Conservation (phyloP, 2,113 vertebrate genomes). For the Perccottus glenii region DNA sequence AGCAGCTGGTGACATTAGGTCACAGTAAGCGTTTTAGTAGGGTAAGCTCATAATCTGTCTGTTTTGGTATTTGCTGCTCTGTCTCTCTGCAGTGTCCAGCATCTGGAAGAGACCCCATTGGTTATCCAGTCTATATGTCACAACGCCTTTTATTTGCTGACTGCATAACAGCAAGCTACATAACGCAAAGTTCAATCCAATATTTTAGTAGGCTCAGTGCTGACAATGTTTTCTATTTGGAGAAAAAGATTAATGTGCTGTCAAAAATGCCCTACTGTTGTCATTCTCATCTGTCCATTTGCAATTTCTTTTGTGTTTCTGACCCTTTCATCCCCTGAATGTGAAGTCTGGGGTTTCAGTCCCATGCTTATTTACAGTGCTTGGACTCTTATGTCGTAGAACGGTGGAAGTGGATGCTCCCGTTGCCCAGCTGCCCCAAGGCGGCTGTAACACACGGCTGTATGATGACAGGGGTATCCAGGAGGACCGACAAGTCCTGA, state of each 20-base stretch:
- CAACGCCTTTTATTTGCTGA: slow-evolving; percentile 31
- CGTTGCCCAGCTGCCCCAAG: slow-evolving; percentile 38
- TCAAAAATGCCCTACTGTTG: background rate
- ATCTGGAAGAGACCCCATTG: slow-evolving; percentile 39
- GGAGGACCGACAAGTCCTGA: background rate
- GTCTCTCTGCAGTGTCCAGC: slow-evolving; percentile 38
- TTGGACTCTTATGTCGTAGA: slow-evolving; percentile 11
- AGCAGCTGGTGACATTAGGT: slow-evolving; percentile 44
- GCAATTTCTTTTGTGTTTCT: slow-evolving; percentile 1
- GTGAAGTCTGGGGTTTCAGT: background rate
- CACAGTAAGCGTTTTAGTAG: slow-evolving; percentile 63
- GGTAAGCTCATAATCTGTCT: slow-evolving; percentile 73
- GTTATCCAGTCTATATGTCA: slow-evolving; percentile 18
- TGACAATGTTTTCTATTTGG: slow-evolving; percentile 19
- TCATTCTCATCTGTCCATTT: background rate
- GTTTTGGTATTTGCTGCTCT: slow-evolving; percentile 64
- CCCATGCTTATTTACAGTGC: background rate
- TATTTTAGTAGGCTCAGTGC: background rate
- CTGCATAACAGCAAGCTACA: background rate
- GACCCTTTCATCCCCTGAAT: background rate
- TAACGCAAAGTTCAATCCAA: background rate
- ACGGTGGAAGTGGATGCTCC: slow-evolving; percentile 33
- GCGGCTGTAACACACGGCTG: slow-evolving; percentile 42
- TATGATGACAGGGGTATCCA: slow-evolving; percentile 45
- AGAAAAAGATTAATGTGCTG: slow-evolving; percentile 16